A percentile compares a stretch with the other conserved stretches of the same genome.
Evolutionary conservation across 2,113 vertebrate genomes (phyloP).

Genomic region (Larimichthys crocea): DNA sequence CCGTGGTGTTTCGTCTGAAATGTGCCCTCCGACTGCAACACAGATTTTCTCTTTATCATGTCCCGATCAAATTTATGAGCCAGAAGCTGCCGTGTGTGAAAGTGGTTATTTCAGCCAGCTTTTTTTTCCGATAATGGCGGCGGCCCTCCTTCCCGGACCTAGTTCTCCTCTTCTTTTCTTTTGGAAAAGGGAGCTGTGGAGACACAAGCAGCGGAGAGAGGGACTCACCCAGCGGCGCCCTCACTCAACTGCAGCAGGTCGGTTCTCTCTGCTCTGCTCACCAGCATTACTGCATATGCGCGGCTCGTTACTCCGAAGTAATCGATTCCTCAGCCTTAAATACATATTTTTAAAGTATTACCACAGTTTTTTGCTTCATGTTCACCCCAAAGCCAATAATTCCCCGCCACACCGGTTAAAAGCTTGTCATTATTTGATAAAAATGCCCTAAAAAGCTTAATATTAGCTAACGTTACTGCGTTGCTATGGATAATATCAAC

Average conservation of each 20-base stretch:
- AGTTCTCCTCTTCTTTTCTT: slow-evolving; percentile 82
- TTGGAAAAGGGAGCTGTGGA: slow-evolving; percentile 81
- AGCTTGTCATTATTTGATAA: too few species aligned
- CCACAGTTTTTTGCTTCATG: neutral
- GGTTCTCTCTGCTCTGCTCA: slow-evolving; percentile 24
- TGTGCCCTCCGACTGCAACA: slow-evolving; percentile 28
- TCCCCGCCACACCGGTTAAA: neutral
- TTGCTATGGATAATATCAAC: neutral
- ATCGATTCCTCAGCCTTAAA: slow-evolving; percentile 11
- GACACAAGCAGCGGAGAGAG: slow-evolving; percentile 78
- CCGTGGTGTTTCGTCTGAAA: slow-evolving; percentile 49
- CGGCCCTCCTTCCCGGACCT: slow-evolving; percentile 73
- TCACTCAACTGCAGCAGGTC: slow-evolving; percentile 83
- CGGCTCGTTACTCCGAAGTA: slow-evolving; percentile 35
- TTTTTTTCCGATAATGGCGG: slow-evolving; percentile 79
- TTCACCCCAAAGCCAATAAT: neutral
- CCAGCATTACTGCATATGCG: neutral
- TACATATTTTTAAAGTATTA: neutral
- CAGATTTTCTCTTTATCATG: slow-evolving; percentile 22
- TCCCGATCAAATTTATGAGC: slow-evolving; percentile 44
- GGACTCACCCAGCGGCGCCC: slow-evolving; percentile 86
- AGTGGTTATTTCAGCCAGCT: slow-evolving; percentile 75
- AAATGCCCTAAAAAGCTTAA: neutral
- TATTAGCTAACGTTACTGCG: neutral
- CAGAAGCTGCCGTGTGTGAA: slow-evolving; percentile 69